These are phyloP conservation scores for Halisarca cf. caerulea DNA, from an alignment of 37 sponge, comb jelly and placozoan species.

Conservation along the genomic window DNA sequence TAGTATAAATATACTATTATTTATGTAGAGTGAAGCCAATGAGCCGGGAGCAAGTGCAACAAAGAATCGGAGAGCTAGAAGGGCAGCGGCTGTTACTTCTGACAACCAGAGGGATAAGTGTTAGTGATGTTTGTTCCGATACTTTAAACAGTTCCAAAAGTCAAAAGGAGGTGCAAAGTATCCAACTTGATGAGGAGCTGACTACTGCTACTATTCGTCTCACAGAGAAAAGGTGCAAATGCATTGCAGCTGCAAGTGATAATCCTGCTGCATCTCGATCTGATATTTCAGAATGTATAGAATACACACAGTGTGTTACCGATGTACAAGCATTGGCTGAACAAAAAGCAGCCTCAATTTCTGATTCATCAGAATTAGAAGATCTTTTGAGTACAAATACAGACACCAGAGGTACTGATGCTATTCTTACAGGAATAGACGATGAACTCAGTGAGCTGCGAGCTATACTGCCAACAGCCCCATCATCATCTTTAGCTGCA, in stretches of 20 bases:
- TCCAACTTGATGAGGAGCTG: not conserved
- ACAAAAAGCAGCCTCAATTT: not conserved
- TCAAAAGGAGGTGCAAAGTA: no score
- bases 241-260: not conserved
- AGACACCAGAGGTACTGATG: not conserved
- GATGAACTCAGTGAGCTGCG: conserved; percentile 7
- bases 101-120: not conserved
- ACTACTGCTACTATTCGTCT: not conserved
- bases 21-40: not conserved
- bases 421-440: not conserved
- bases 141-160: not conserved
- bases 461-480: not conserved
- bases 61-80: conserved; percentile 13
- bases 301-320: not conserved
- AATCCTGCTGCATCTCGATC: not conserved
- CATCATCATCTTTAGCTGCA: not conserved
- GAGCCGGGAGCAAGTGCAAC: conserved; percentile 11
- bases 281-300: not conserved
- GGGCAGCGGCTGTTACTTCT: not conserved
- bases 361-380: not conserved
- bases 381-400: not conserved
- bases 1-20: no score
- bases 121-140: not conserved
- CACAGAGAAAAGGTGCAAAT: not conserved
- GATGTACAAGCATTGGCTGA: not conserved